phyloP scores from a whole-genome alignment of 92 coral and sea anemone genomes.

The Parazoanthus atlanticus region DNA sequence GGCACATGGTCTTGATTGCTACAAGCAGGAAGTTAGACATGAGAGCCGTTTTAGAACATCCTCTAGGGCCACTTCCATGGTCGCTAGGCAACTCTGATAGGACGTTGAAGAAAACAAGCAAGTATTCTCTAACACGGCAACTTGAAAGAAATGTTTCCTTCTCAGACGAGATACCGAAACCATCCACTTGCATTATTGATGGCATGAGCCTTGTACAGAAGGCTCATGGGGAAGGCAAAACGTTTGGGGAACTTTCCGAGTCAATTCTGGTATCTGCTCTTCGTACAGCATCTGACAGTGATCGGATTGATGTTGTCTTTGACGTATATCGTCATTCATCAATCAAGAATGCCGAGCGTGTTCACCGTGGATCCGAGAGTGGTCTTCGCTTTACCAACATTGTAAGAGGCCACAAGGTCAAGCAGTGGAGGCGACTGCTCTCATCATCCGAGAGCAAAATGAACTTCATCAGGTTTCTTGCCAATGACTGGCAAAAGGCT shows the following conservation, averaged over 20 bases:
- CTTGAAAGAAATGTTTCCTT: slow-evolving; percentile 30
- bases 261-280: background rate
- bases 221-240: background rate
- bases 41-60: slow-evolving; percentile 56
- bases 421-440: slow-evolving; percentile 54
- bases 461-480: background rate
- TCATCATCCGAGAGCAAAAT: slow-evolving; percentile 6
- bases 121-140: slow-evolving; percentile 40
- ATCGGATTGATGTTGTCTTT: slow-evolving; percentile 7
- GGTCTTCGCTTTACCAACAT: slow-evolving; percentile 47
- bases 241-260: background rate
- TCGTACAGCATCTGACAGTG: background rate
- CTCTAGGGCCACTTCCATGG: slow-evolving; percentile 63
- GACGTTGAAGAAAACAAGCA: slow-evolving; percentile 14
- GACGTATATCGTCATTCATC: background rate
- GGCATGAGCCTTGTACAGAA: slow-evolving; percentile 65
- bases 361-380: background rate
- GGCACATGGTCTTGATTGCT: slow-evolving; percentile 65
- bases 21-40: slow-evolving; percentile 60
- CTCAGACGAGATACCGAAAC: background rate
- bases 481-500: slow-evolving; percentile 30
- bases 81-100: slow-evolving; percentile 50
- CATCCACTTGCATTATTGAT: slow-evolving; percentile 47
- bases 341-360: background rate
- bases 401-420: slow-evolving; percentile 47